These are phyloP conservation scores for Lindbergichthys nudifrons DNA, from an alignment of 2,797 vertebrate species.

Conservation along the genomic window DNA sequence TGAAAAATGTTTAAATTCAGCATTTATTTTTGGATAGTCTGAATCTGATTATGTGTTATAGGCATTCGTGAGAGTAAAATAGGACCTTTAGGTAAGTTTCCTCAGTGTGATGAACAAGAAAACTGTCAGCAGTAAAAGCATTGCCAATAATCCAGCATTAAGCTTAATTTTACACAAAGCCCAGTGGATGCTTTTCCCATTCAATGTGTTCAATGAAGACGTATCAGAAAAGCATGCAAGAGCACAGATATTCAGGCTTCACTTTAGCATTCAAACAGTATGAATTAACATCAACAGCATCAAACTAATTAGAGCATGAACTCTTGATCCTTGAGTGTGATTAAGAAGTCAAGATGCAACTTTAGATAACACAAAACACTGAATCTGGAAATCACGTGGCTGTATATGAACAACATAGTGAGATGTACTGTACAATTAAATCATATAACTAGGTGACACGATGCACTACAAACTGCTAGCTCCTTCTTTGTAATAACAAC, in stretches of 20 bases:
- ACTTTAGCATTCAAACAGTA: slow-evolving; percentile 28
- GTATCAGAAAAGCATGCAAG: slow-evolving; percentile 41
- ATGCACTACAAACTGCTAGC: slow-evolving; percentile 38
- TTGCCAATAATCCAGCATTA: slow-evolving; percentile 26
- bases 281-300: slow-evolving; percentile 34
- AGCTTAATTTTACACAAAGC: slow-evolving; percentile 29
- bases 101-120: slow-evolving; percentile 3
- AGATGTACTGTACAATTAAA: slow-evolving; percentile 55
- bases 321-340: slow-evolving; percentile 34
- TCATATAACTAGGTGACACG: slow-evolving; percentile 47
- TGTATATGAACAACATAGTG: slow-evolving; percentile 46
- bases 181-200: slow-evolving; percentile 14
- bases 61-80: slow-evolving; percentile 20
- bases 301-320: slow-evolving; percentile 38
- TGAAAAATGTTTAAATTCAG: slow-evolving; percentile 39
- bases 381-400: slow-evolving; percentile 39
- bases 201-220: slow-evolving; percentile 17
- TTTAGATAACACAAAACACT: slow-evolving; percentile 52
- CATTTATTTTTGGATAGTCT: slow-evolving; percentile 24
- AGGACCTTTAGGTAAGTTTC: slow-evolving; percentile 10
- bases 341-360: slow-evolving; percentile 34
- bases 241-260: slow-evolving; percentile 36
- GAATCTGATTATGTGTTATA: slow-evolving; percentile 34
- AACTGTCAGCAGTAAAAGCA: slow-evolving; percentile 3
- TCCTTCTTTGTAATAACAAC: slow-evolving; percentile 43